phyloP scores from a whole-genome alignment of 2,888 invertebrate species.

The Dynastes tityus region DNA sequence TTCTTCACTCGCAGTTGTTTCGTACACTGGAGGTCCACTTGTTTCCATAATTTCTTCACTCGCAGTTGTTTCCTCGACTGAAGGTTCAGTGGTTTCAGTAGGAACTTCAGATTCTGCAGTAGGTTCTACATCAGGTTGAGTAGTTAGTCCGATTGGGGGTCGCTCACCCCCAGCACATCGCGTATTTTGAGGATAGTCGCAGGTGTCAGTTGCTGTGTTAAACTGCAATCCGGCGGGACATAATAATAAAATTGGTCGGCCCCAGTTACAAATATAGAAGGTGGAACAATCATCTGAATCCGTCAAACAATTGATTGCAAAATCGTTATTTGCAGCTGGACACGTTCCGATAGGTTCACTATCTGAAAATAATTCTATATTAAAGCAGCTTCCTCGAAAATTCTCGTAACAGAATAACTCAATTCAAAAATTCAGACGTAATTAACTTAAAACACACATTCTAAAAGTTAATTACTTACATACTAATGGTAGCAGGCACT shows the following conservation, averaged over 20 bases:
- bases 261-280: conserved; percentile 32
- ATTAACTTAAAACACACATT: background rate
- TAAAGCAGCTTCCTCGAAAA: too few relatives aligned
- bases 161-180: conserved; percentile 26
- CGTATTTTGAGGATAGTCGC: conserved; percentile 52
- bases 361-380: conserved; percentile 3
- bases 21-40: background rate
- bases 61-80: background rate
- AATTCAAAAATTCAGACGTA: too few relatives aligned
- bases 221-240: conserved; percentile 52
- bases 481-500: conserved; percentile 7
- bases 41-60: too few relatives aligned
- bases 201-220: conserved; percentile 46
- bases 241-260: conserved; percentile 28
- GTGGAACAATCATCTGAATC: conserved; percentile 26
- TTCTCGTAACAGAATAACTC: too few relatives aligned
- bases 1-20: background rate
- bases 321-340: conserved; percentile 5
- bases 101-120: too few relatives aligned
- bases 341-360: conserved; percentile 39
- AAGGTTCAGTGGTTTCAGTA: too few relatives aligned
- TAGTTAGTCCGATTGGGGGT: too few relatives aligned
- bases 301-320: background rate
- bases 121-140: background rate
- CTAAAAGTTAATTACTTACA: conserved; percentile 20